Percentiles rank a stretch among this genome's conserved stretches.
Conservation (phyloP, 2,113 vertebrate genomes). For the Laterallus jamaicensis region DNA sequence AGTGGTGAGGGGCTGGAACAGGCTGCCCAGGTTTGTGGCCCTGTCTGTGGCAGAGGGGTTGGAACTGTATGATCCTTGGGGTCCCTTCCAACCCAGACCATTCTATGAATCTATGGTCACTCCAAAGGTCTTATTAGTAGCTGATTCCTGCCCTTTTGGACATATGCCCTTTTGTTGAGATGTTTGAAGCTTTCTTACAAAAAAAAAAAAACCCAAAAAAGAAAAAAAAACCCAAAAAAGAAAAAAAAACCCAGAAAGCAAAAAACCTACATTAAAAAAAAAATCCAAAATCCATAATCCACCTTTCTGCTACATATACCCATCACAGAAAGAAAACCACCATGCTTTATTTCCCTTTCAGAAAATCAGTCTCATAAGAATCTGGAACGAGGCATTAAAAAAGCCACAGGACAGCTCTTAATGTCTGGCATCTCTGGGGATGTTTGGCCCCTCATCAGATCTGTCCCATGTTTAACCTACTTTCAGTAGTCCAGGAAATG, state of each 20-base stretch:
- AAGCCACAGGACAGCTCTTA: not conserved
- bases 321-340: not conserved
- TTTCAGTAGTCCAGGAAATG: not conserved
- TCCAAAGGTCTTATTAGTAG: not conserved
- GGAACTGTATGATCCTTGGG: no score
- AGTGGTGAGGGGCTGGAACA: no score
- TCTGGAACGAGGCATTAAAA: not conserved
- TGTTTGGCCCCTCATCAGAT: not conserved
- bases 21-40: no score
- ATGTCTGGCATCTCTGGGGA: not conserved
- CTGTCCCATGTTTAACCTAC: not conserved
- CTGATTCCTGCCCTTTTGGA: not conserved
- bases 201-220: no score
- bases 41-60: no score
- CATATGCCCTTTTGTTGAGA: rapidly evolving
- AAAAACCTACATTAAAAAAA: no score
- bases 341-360: not conserved
- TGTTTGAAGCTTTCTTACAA: not conserved
- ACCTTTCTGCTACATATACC: not conserved
- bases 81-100: no score
- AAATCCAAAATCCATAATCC: not conserved
- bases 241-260: not conserved
- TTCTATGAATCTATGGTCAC: not conserved
- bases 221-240: no score
- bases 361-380: not conserved